Evolutionary conservation across 2,113 vertebrate genomes (phyloP), one percentile per base, ranked within the genome.

Genomic region (Galeopterus variegatus): DNA sequence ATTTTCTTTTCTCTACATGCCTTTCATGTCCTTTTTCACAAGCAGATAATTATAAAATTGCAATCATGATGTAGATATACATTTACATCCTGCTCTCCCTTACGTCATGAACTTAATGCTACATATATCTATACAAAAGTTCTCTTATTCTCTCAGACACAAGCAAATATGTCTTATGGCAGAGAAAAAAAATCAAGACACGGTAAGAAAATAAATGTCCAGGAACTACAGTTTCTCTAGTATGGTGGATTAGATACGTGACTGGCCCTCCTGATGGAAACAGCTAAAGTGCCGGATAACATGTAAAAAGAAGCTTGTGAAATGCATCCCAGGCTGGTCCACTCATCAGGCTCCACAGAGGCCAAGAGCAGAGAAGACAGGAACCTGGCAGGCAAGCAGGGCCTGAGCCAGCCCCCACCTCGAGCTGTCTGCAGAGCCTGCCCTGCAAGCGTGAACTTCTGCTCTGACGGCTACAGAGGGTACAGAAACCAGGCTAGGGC

Each of bases 21-120:
- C 28, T 31, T 50, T 65, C 19, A 21, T 41, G 18, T n/a, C 85
- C 52, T 76, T 24, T 41, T 64, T 50, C 41, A 58, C 14, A 73
- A 23, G 76, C 56, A 73, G 4, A 45, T 8, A n/a, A 41, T 28
- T 24, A 76, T 21, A 52, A n/a, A 81, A 92, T 12, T 60, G 33
- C 23, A 11, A 14, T 45, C 81, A 45, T 36, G 23, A 26, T 12
- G 2, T 26, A 50, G 8, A 67, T 5, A 31, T 8, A 24, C 45
- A 12, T 7, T n/a, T 1, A 41, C 14, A 8, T 13, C n/a, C 52
- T 21, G 10, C 48, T 64, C 45, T 73, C 54, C 58, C 50, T 48
- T n/a, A 15, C 13, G 19, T n/a, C 23, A 0, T 31, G 28, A 72
- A 14, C 4, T 15, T n/a, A 54, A 28, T 8, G 17, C 12, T n/a